Evolutionary conservation across 2,888 invertebrate species (phyloP), one percentile per base, ranked within the genome.

Genomic region (Euzetes globulus): DNA sequence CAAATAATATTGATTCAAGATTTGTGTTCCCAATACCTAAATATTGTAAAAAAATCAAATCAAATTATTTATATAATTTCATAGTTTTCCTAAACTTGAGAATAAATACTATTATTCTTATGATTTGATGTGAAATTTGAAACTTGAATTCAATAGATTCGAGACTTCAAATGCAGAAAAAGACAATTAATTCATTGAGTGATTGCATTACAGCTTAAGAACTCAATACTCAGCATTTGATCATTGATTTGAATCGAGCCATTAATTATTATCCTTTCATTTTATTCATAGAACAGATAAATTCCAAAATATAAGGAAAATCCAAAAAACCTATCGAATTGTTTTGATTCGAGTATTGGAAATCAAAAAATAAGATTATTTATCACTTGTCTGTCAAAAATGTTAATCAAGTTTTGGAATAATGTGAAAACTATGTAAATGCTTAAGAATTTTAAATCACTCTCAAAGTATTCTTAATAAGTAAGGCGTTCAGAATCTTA

Each of bases 251-350:
- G 41, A 41, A 41, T 41, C 41, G 11, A 41, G 11, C 13, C 13
- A 55, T 55, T 22, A 50, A 50, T 55, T 25, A 55, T 25, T 17
- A 22, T 25, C 13, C 22, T 22, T 55, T 55, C 6, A 55, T 11
- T 55, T 1, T 17, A 55, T 25, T 55, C 55, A 55, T 55, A 22
- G 25, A 25, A 25, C 11, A 55, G 22, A 22, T 19, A 55, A 55
- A 25, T 55, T 55, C 25, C 55, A 55, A 25, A 25, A 55, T 55
- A 55, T 55, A 25, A 55, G 55, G 55, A 55, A 55, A 55, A 55
- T 9, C 2, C 2, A 55, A 25, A 52, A 55, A 19, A 55, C 22
- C 6, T 55, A 11, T 55, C 50, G 25, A 25, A 55, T 22, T 55
- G 22, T 55, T 55, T 55, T 55, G 11, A 22, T 25, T 55, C 13